Conservation (phyloP, 2,113 vertebrate genomes). For the Plectropomus leopardus region DNA sequence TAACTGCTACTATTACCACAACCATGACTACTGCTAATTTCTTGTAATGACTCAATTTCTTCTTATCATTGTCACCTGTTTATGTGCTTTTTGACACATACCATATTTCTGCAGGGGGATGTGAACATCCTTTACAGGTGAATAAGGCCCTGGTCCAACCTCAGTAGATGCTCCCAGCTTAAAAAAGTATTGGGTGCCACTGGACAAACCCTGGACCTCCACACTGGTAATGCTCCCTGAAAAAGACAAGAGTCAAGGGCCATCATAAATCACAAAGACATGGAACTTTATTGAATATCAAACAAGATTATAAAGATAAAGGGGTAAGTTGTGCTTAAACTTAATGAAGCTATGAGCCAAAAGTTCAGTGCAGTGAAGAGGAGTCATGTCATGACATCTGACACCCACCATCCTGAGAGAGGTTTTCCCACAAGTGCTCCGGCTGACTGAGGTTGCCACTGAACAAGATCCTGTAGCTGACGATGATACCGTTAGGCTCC, state of each 20-base stretch:
- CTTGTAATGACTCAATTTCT: not conserved
- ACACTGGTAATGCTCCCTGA: slow-evolving; percentile 92
- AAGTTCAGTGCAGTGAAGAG: not conserved
- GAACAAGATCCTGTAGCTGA: slow-evolving; percentile 92
- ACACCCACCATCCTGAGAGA: slow-evolving; percentile 91
- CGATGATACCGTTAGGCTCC: slow-evolving; percentile 94
- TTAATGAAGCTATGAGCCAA: not conserved
- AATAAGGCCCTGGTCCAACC: slow-evolving; percentile 93
- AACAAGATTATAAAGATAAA: not conserved
- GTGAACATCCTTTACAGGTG: slow-evolving; percentile 90
- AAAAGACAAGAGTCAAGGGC: not conserved
- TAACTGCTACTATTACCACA: not conserved
- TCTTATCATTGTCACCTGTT: no score
- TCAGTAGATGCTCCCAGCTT: slow-evolving; percentile 94
- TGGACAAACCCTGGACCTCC: slow-evolving; percentile 90
- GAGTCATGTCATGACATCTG: not conserved
- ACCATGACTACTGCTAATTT: not conserved
- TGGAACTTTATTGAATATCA: not conserved
- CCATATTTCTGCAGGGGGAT: slow-evolving; percentile 87
- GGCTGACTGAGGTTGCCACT: slow-evolving; percentile 90
- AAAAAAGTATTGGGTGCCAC: slow-evolving; percentile 93
- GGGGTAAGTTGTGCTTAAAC: not conserved
- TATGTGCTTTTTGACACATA: slow-evolving; percentile 43
- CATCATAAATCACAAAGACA: not conserved
- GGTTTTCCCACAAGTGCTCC: slow-evolving; percentile 91